These are phyloP conservation scores for Calyptomena viridis DNA, from an alignment of 2,113 vertebrate genomes.

Conservation along the genomic window DNA sequence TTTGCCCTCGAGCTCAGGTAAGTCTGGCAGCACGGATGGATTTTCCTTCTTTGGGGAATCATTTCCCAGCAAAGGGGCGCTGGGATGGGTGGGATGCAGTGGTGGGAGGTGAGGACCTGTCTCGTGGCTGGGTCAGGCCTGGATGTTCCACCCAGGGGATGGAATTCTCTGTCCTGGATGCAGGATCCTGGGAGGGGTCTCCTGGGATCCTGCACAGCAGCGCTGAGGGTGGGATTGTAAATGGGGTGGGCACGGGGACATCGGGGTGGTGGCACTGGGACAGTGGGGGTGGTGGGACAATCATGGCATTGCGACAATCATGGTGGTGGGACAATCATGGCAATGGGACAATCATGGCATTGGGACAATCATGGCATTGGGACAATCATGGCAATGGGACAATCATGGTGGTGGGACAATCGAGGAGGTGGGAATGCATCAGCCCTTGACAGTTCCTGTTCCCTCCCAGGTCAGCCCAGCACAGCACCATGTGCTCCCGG, in stretches of 20 bases:
- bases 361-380: too few relatives aligned
- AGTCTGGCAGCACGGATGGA: background rate
- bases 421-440: rapidly evolving
- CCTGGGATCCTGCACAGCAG: background rate
- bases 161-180: rapidly evolving
- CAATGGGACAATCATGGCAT: too few relatives aligned
- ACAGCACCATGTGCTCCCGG: background rate
- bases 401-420: too few relatives aligned
- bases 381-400: too few relatives aligned
- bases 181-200: background rate
- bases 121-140: rapidly evolving
- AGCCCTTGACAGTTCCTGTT: background rate
- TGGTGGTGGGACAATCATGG: too few relatives aligned
- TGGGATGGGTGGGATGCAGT: background rate
- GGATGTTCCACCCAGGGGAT: background rate
- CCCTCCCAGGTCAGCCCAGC: background rate
- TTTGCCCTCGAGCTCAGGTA: background rate
- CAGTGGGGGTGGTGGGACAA: too few relatives aligned
- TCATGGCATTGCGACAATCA: rapidly evolving
- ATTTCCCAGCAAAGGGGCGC: rapidly evolving
- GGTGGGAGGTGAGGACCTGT: background rate
- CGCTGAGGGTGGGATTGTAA: background rate
- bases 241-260: rapidly evolving
- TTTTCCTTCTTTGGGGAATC: background rate
- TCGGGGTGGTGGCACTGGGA: rapidly evolving